Evolutionary conservation across 2,113 vertebrate species (phyloP), one percentile per base, ranked within the genome.

Genomic region (Chitala chitala): DNA sequence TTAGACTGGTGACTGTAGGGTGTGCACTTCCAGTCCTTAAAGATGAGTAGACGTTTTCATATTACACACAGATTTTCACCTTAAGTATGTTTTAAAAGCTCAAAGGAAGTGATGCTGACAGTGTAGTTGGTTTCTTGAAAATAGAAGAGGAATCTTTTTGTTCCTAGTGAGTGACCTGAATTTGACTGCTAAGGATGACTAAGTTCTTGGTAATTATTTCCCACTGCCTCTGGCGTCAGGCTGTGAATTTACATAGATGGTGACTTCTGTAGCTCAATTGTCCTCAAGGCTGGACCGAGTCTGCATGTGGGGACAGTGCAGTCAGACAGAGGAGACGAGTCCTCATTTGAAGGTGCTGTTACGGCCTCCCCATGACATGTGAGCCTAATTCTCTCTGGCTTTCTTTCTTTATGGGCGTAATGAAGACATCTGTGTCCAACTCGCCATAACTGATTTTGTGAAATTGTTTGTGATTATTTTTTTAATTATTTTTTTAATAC

Each of bases 401-500:
- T 66, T 48, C 40, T 77, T n/a, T 54, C 13, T 63, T 20, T 53
- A 58, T 29, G 69, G 75, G 72, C n/a, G 72, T 84, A 83, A 87
- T 85, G 76, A 75, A 78, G 69, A 77, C 79, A 86, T 87, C 71
- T 76, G 84, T 87, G 87, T 88, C 87, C 85, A n/a, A n/a, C n/a
- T n/a, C n/a, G n/a, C n/a, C n/a, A n/a, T n/a, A n/a, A n/a, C n/a
- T n/a, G n/a, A n/a, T n/a, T n/a, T n/a, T n/a, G n/a, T n/a, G n/a
- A n/a, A n/a, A n/a, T n/a, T n/a, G n/a, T n/a, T n/a, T n/a, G n/a
- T n/a, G n/a, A n/a, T n/a, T n/a, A n/a, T n/a, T n/a, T n/a, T n/a
- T n/a, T n/a, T n/a, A n/a, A n/a, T n/a, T n/a, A n/a, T n/a, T n/a
- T n/a, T n/a, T n/a, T n/a, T n/a, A n/a, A n/a, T n/a, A n/a, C n/a